Evolutionary conservation across 2,888 invertebrate genomes (phyloP), one percentile per base, ranked within the genome.

Genomic region (Orgyia antiqua): DNA sequence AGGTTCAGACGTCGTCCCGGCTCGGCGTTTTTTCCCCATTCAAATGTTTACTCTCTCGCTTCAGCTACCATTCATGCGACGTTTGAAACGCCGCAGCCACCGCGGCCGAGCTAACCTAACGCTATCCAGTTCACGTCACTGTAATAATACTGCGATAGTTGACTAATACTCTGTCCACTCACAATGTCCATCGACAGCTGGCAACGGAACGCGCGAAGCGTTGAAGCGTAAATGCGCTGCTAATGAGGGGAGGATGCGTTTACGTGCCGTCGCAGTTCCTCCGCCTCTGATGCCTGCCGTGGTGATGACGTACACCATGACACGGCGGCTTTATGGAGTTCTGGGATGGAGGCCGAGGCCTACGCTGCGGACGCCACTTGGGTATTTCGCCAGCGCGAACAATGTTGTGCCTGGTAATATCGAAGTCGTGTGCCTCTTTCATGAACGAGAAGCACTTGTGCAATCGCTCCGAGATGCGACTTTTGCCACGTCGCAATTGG

Each of bases 401-500:
- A 43, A 59, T 73, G 75, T 91, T 91, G 87, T 91, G 91, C 54
- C 82, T 75, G 69, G 75, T 78, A 63, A 91, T 89, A 69, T 88
- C 88, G 80, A 89, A 89, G 62, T 87, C 87, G 64, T 88, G 84
- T 55, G 88, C 88, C 60, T 87, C 82, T 75, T 89, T 90, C 73
- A 90, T 83, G 78, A 91, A 90, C 51, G 88, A 88, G 73, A 88
- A 84, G 68, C 90, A 90, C 63, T 87, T 87, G 70, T 87, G 86
- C 41, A 76, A 74, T 18, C 79, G 79, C 53, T 71, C 64, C 49
- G 70, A 62, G 24, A 74, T 59, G 45, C 68, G 77, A 44, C 68
- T 79, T 68, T 73, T 82, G 54, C 67, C 68, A 30, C 77, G 77
- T 26, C 78, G 86, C 57, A 90, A 75, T 58, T 89, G 90, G 51